Conservation (phyloP, 1,140 invertebrate genomes). For the Rhopalosiphum padi region DNA sequence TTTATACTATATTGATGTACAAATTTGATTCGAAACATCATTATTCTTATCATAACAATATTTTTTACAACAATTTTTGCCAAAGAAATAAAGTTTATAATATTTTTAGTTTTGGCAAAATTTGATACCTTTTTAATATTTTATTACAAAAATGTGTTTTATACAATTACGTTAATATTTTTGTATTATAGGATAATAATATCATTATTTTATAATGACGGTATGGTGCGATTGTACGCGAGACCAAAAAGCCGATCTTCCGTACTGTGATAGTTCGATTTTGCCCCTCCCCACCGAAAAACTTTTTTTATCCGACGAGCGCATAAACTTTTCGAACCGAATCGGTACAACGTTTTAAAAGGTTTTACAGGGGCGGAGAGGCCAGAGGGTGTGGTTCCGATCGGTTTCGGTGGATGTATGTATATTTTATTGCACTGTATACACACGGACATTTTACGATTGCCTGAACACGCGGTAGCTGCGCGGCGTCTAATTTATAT, state of each 20-base stretch:
- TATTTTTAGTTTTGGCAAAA: no score
- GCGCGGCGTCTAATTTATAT: constrained; percentile 27
- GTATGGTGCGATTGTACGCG: background rate
- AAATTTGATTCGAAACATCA: no score
- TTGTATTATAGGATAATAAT: background rate
- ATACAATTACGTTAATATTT: background rate
- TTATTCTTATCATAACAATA: no score
- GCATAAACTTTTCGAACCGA: background rate
- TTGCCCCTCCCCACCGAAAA: background rate
- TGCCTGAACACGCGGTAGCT: background rate
- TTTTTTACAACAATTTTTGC: no score
- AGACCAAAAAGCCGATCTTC: background rate
- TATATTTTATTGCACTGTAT: background rate
- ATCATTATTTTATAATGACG: background rate
- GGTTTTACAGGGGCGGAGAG: background rate
- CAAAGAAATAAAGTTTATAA: no score
- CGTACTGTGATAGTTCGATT: background rate
- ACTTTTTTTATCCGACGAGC: background rate
- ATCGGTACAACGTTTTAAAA: background rate
- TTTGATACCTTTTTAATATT: no score
- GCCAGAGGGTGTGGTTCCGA: background rate
- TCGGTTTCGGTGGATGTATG: background rate
- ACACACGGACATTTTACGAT: constrained; percentile 30
- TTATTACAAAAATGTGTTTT: no score
- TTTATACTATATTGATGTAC: no score